phyloP scores from a whole-genome alignment of 2,113 vertebrate genomes.

The Chrysemys picta region DNA sequence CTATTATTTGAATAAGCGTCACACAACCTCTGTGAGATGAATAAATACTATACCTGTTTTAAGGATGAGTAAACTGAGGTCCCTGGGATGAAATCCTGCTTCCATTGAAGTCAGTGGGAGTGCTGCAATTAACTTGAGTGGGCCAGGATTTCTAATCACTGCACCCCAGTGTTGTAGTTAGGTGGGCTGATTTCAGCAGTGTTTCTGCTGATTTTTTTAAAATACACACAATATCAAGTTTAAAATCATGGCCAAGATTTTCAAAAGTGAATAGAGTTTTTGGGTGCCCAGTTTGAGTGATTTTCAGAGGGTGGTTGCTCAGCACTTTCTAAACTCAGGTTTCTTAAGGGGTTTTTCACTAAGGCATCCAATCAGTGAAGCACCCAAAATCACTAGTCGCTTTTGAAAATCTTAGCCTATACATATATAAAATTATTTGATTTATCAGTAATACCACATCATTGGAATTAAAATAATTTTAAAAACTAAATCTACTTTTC shows the following conservation, averaged over 20 bases:
- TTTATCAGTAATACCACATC: background rate
- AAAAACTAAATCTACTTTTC: background rate
- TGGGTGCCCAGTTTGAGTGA: background rate
- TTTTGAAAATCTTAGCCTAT: background rate
- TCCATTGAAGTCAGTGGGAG: background rate
- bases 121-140: background rate
- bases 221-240: background rate
- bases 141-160: background rate
- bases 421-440: background rate
- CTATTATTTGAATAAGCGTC: background rate
- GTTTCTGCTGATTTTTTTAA: background rate
- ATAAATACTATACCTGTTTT: background rate
- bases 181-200: background rate
- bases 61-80: background rate
- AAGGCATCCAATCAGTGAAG: background rate
- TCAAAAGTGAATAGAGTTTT: background rate
- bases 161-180: no score
- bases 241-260: background rate
- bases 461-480: background rate
- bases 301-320: background rate
- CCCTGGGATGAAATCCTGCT: background rate
- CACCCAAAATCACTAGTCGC: background rate
- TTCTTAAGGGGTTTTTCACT: background rate
- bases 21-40: background rate
- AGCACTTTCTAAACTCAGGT: background rate